Conservation (phyloP, 2,797 vertebrate genomes). For the Phyllotis vaccarum region DNA sequence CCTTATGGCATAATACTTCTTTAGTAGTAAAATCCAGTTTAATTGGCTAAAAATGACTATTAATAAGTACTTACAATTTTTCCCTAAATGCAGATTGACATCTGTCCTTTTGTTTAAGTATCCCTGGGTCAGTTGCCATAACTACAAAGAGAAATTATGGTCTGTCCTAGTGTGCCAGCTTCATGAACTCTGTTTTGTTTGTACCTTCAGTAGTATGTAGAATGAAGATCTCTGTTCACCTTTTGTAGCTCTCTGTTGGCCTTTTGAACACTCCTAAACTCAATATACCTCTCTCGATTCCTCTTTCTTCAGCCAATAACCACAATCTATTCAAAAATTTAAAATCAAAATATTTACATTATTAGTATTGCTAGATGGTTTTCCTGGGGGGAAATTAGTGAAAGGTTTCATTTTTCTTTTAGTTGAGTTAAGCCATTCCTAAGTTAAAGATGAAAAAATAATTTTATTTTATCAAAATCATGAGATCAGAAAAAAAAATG, state of each 20-base stretch:
- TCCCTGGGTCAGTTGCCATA: not conserved
- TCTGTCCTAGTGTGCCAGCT: not conserved
- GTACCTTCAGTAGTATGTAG: not conserved
- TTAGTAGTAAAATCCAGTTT: conserved; percentile 39
- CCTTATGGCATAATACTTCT: not conserved
- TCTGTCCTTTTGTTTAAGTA: not conserved
- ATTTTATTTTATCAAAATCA: conserved; percentile 7
- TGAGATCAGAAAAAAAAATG: not conserved
- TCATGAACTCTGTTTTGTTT: not conserved
- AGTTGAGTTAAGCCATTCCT: conserved; percentile 3
- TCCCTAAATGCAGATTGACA: not conserved
- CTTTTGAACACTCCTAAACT: not conserved
- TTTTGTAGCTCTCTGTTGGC: not conserved
- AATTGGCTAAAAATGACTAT: conserved; percentile 6
- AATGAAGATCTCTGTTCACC: not conserved
- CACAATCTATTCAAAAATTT: not conserved
- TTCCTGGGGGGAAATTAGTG: too few species aligned
- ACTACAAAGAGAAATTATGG: not conserved
- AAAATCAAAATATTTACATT: not conserved
- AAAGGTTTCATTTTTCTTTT: not conserved
- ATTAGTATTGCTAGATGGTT: not conserved
- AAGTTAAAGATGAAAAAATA: not conserved
- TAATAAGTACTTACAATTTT: conserved; percentile 42
- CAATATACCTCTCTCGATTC: not conserved
- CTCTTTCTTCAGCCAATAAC: not conserved